phyloP scores from a whole-genome alignment of 2,113 vertebrate genomes.

The Tetraodon nigroviridis region DNA sequence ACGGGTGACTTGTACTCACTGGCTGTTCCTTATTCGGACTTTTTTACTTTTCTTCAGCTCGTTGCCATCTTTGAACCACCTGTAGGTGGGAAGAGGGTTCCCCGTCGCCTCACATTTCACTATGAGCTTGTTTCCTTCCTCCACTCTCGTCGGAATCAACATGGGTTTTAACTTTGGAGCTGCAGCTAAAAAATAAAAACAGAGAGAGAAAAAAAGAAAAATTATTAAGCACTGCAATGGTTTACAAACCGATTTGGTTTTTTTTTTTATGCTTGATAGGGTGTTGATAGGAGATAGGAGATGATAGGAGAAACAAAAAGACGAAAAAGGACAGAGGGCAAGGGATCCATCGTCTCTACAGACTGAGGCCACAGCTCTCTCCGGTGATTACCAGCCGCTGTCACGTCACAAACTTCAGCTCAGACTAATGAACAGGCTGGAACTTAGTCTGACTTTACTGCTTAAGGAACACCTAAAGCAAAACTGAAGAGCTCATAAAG shows the following conservation, averaged over 20 bases:
- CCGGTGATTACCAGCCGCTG: conserved; percentile 67
- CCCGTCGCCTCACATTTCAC: conserved; percentile 91
- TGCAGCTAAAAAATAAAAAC: conserved; percentile 67
- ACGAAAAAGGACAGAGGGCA: conserved; percentile 18
- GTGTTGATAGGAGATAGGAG: too few relatives aligned
- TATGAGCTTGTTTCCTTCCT: conserved; percentile 83
- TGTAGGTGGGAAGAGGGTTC: conserved; percentile 85
- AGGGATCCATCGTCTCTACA: conserved; percentile 1
- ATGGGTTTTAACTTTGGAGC: conserved; percentile 90
- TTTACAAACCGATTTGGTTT: conserved; percentile 13
- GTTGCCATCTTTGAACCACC: conserved; percentile 93
- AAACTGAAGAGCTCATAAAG: conserved; percentile 37
- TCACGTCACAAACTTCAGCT: conserved; percentile 53
- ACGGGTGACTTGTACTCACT: conserved; percentile 74
- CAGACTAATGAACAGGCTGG: conserved; percentile 55
- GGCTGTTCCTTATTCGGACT: conserved; percentile 83
- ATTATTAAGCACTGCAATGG: conserved; percentile 25
- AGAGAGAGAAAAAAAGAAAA: conserved; percentile 5
- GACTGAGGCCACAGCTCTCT: too few relatives aligned
- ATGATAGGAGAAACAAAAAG: conserved; percentile 14
- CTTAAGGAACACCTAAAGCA: conserved; percentile 47
- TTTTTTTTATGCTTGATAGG: conserved; percentile 8
- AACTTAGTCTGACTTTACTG: conserved; percentile 30
- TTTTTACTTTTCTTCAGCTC: conserved; percentile 89
- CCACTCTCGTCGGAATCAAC: conserved; percentile 80